These are phyloP conservation scores for Cremastinae sp. DNA, from an alignment of 2,888 invertebrate species.

Conservation along the genomic window DNA sequence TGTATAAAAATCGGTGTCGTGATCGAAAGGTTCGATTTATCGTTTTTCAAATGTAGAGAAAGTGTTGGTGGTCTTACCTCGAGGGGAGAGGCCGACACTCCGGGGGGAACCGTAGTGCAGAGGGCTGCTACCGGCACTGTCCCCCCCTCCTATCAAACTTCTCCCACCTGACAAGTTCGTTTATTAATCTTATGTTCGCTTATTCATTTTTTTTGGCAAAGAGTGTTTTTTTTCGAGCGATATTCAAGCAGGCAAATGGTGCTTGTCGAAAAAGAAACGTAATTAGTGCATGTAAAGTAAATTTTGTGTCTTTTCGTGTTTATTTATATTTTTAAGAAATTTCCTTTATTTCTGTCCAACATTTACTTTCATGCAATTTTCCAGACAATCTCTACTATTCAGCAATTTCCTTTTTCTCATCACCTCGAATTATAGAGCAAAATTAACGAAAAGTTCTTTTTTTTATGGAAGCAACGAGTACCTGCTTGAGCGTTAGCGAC, in stretches of 20 bases:
- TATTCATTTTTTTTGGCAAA: constrained; percentile 1
- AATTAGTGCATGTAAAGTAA: constrained; percentile 32
- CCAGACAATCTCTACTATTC: constrained; percentile 8
- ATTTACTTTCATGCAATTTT: constrained; percentile 50
- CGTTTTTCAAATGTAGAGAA: constrained; percentile 13
- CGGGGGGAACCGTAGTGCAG: constrained; percentile 82
- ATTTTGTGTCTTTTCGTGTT: constrained; percentile 49
- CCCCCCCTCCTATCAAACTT: constrained; percentile 79
- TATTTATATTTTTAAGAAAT: constrained; percentile 26
- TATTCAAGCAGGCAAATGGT: constrained; percentile 50
- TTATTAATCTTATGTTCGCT: constrained; percentile 67
- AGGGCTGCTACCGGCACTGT: constrained; percentile 82
- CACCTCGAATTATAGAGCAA: constrained; percentile 52
- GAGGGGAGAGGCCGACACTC: constrained; percentile 82
- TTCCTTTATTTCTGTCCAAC: constrained; percentile 1
- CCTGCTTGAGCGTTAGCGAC: constrained; percentile 77
- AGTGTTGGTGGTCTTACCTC: constrained; percentile 80
- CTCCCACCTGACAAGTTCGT: constrained; percentile 77
- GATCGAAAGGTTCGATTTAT: constrained; percentile 32
- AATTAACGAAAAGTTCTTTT: constrained; percentile 21
- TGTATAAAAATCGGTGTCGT: constrained; percentile 46
- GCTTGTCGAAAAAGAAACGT: constrained; percentile 4
- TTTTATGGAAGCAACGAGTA: constrained; percentile 71
- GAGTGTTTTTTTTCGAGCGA: constrained; percentile 46
- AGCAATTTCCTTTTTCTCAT: constrained; percentile 34